A percentile compares a stretch with the other conserved stretches of the same genome.
Conservation (phyloP, 2,888 invertebrate genomes). For the Pyrocoelia pectoralis region DNA sequence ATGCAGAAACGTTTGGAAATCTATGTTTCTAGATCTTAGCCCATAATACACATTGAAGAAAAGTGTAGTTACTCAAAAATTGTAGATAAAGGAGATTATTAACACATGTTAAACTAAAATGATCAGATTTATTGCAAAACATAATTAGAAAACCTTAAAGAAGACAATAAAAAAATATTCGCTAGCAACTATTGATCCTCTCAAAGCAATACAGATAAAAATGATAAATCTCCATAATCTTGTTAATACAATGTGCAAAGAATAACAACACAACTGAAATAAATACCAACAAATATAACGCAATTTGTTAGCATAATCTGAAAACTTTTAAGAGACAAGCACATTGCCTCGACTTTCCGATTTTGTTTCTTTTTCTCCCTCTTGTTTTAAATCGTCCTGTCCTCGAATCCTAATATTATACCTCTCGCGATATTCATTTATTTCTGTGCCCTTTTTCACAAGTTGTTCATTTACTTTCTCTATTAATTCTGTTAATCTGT, state of each 20-base stretch:
- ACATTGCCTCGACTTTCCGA: conserved; percentile 57
- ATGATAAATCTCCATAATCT: background rate
- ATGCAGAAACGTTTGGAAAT: too few species aligned
- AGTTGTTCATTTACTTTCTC: conserved; percentile 82
- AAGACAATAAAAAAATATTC: too few species aligned
- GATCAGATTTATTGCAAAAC: too few species aligned
- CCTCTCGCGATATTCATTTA: conserved; percentile 91
- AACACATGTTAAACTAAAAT: too few species aligned
- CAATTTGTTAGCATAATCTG: background rate
- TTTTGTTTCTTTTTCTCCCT: conserved; percentile 42
- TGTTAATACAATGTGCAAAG: background rate
- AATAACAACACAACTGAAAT: background rate
- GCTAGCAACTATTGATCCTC: too few species aligned
- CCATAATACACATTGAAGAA: too few species aligned
- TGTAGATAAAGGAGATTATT: too few species aligned
- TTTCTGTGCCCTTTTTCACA: conserved; percentile 85
- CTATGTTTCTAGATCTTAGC: too few species aligned
- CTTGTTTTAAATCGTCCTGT: conserved; percentile 62
- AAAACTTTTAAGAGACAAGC: conserved; percentile 53
- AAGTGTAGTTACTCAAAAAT: too few species aligned
- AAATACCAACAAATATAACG: background rate
- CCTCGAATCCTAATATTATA: conserved; percentile 87
- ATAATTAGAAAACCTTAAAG: too few species aligned
- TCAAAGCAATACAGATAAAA: too few species aligned
- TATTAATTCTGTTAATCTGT: conserved; percentile 81